phyloP scores from a whole-genome alignment of 2,113 vertebrate species.

The Pteruthius melanotis region DNA sequence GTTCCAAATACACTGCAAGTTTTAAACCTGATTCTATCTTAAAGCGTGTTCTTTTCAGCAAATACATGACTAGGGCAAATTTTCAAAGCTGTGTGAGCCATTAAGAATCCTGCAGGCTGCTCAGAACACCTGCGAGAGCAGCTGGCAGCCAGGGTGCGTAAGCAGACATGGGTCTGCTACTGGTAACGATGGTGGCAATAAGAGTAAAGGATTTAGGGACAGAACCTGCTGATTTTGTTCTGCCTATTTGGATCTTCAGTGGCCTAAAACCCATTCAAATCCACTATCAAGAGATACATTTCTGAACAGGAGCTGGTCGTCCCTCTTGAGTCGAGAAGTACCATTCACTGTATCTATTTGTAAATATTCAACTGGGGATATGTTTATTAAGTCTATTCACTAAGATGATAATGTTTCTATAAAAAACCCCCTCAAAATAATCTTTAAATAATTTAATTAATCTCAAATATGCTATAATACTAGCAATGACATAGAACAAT shows the following conservation, averaged over 20 bases:
- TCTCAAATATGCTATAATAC: background rate
- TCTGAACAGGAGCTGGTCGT: background rate
- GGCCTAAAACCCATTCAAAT: background rate
- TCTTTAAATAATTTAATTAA: background rate
- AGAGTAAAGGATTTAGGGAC: background rate
- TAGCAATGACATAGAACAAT: background rate
- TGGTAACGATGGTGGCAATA: accelerated
- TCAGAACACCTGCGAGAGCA: background rate
- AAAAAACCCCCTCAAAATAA: background rate
- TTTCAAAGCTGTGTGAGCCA: background rate
- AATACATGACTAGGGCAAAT: background rate
- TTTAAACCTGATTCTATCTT: background rate
- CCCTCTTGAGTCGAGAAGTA: background rate
- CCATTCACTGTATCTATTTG: background rate
- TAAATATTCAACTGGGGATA: background rate
- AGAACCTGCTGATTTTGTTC: background rate
- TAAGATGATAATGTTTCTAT: background rate
- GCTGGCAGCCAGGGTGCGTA: background rate
- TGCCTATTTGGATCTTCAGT: background rate
- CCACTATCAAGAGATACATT: background rate
- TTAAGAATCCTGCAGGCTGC: background rate
- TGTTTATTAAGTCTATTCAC: background rate
- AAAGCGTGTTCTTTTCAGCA: background rate
- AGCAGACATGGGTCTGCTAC: background rate
- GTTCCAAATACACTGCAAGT: background rate